Evolutionary conservation across 2,113 vertebrate genomes (phyloP), one percentile per base, ranked within the genome.

Genomic region (Tenebrosternarchus preto): DNA sequence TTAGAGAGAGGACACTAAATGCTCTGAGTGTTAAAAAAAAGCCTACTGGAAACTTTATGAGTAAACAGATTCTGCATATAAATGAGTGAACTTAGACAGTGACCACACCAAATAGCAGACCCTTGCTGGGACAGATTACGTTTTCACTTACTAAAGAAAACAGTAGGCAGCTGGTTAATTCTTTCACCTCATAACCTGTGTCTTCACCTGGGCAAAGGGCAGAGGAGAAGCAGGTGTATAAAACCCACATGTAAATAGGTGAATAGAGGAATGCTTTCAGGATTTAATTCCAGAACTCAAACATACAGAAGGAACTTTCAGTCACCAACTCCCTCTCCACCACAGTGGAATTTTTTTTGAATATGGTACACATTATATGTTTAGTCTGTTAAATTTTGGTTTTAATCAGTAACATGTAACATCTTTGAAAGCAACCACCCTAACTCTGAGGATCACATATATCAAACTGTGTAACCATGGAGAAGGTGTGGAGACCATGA

Each of bases 131-230:
- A 9, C 1, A 7, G 25, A 43, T 61, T 16, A 56, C 8, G 29
- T 16, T 68, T 68, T 15, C 11, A 33, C 39, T 68, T 22, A 17
- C 33, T 22, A 33, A 55, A 33, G 27, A 77, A 77, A 76, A 56
- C 5, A 43, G 53, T 19, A 69, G 5, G 4, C n/a, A 55, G 20
- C 46, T 56, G 9, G 31, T 68, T 68, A 68, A 68, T 55, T 53
- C 15, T 24, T 9, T 27, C 46, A 50, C 1, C 31, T 25, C 12
- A 27, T 31, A 31, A 19, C 11, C 15, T 22, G 5, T 57, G 19
- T 39, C 6, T 25, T 7, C 24, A 25, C 46, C 39, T 36, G 12
- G 6, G 25, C 27, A 27, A 53, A 5, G 25, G 22, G 8, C 6
- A 7, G 17, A 50, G 46, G 50, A 29, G 27, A 60, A 0, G 36